phyloP scores from a whole-genome alignment of 1,140 invertebrate genomes.

The Agrypnia vestita region DNA sequence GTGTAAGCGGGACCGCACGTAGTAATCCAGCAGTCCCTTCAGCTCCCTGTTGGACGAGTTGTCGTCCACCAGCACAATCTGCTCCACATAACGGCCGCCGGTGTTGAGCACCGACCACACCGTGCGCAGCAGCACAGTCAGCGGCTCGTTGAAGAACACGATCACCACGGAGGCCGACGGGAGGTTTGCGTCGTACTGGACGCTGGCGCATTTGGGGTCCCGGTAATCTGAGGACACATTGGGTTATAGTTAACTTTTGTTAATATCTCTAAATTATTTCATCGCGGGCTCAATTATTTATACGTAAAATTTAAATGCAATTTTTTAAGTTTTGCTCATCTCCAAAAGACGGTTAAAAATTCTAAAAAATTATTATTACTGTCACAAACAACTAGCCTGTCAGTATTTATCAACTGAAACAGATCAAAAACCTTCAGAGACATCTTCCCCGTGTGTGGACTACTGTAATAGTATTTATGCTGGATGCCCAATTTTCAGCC shows the following conservation, averaged over 20 bases:
- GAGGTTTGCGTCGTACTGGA: conserved; percentile 71
- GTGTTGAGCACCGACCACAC: conserved; percentile 91
- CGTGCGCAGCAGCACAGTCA: conserved; percentile 87
- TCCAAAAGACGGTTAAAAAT: too few species aligned
- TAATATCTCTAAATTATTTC: conserved; percentile 6
- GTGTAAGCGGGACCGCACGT: conserved; percentile 79
- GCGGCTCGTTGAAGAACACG: conserved; percentile 93
- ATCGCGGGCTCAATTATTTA: too few species aligned
- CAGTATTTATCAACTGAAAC: too few species aligned
- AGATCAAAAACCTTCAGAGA: too few species aligned
- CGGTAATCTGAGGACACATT: conserved; percentile 67
- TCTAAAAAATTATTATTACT: too few species aligned
- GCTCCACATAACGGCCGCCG: conserved; percentile 78
- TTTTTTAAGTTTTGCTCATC: too few species aligned
- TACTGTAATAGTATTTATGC: too few species aligned
- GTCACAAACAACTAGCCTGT: too few species aligned
- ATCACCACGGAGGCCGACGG: conserved; percentile 81
- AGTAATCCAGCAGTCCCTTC: conserved; percentile 84
- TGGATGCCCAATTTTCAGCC: too few species aligned
- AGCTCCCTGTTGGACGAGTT: conserved; percentile 86
- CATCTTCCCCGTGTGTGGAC: too few species aligned
- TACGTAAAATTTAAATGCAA: too few species aligned
- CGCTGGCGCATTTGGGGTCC: conserved; percentile 70
- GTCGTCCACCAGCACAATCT: conserved; percentile 93
- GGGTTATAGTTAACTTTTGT: background rate